These are phyloP conservation scores for Chrysomela aeneicollis DNA, from an alignment of 2,888 invertebrate genomes.

Conservation along the genomic window DNA sequence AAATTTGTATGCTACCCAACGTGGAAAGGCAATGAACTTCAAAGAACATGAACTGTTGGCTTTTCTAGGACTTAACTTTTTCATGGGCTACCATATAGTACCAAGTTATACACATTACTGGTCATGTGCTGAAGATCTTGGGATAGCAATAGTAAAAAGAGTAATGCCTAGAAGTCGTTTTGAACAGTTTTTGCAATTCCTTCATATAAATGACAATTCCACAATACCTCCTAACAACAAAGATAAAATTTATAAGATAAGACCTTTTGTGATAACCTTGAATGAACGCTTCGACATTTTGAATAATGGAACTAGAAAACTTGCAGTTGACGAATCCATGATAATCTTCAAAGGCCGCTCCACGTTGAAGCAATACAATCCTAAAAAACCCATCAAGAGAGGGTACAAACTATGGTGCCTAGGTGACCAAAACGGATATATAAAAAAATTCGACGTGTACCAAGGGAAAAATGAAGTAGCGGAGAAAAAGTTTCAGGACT, in stretches of 20 bases:
- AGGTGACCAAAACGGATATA: constrained; percentile 16
- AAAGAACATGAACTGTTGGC: constrained; percentile 20
- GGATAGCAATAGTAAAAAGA: constrained; percentile 6
- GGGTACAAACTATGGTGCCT: constrained; percentile 18
- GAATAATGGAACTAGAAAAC: constrained; percentile 27
- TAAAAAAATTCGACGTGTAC: constrained; percentile 18
- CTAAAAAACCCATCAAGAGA: constrained; percentile 19
- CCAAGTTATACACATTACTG: constrained; percentile 22
- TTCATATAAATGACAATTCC: constrained; percentile 33
- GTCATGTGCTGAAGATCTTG: constrained; percentile 19
- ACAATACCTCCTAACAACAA: constrained; percentile 25
- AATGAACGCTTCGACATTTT: constrained; percentile 19
- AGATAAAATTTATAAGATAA: constrained; percentile 29
- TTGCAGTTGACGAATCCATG: constrained; percentile 33
- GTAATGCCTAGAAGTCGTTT: constrained; percentile 23
- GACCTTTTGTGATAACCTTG: constrained; percentile 15
- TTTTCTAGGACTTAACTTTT: constrained; percentile 23
- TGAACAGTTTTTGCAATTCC: constrained; percentile 21
- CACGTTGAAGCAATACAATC: too few species aligned
- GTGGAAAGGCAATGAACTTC: constrained; percentile 18
- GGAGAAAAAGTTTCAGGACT: constrained; percentile 13
- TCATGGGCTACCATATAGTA: constrained; percentile 18
- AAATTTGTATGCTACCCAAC: constrained; percentile 23
- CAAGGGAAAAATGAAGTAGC: constrained; percentile 18
- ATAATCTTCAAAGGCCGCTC: constrained; percentile 39